Evolutionary conservation across 2,113 vertebrate species (phyloP).

Genomic region (Saguinus midas): DNA sequence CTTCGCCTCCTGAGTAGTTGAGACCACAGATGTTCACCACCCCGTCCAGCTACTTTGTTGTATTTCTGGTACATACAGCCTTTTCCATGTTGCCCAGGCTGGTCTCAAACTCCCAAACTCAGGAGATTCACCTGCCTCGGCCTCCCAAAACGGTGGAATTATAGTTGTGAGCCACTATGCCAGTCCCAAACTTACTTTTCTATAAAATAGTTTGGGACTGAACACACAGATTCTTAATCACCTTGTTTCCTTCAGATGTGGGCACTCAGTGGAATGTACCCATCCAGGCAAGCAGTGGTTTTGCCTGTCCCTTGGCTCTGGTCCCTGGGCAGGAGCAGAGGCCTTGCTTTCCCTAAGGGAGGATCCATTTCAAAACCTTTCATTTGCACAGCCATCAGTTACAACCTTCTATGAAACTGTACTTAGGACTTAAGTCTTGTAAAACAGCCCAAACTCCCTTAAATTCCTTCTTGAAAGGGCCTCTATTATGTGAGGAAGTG

Average conservation of each 20-base stretch:
- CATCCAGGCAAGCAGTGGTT: accelerated
- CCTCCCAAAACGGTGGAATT: no score
- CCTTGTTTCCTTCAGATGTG: no score
- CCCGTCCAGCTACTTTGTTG: no score
- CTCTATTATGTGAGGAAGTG: not conserved
- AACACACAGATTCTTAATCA: not conserved
- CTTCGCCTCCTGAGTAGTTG: no score
- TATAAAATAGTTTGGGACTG: not conserved
- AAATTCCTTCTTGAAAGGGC: slow-evolving; percentile 15
- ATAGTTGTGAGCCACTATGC: no score
- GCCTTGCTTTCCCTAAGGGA: not conserved
- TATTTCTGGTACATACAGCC: no score
- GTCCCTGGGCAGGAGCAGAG: not conserved
- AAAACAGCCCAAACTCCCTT: slow-evolving; percentile 14
- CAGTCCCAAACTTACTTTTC: not conserved
- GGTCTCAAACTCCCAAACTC: no score
- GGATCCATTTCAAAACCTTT: not conserved
- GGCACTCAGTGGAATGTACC: not conserved
- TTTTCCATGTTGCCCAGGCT: no score
- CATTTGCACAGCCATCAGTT: not conserved
- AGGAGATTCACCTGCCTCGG: no score
- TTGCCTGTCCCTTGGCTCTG: no score
- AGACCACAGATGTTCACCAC: no score
- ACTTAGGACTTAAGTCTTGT: not conserved
- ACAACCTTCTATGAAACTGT: not conserved